Evolutionary conservation across 2,797 vertebrate species (phyloP), one percentile per base, ranked within the genome.

Genomic region (Discoglossus pictus): DNA sequence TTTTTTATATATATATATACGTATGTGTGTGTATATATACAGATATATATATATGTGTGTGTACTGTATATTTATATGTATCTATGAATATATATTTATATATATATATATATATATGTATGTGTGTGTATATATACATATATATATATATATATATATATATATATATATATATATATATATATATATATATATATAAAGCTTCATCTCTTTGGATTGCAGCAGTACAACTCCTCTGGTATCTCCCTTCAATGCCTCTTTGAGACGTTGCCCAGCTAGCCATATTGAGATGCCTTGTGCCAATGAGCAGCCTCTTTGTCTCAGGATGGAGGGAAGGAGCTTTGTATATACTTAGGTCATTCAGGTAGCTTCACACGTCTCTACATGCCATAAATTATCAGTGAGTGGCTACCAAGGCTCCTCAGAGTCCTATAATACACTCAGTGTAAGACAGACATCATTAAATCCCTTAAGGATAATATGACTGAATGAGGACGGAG

Each of bases 361-460:
- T 51, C 44, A 71, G 61, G 10, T 11, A 36, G 16, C 16, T 56
- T 58, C 53, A 71, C 60, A 71, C 68, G 64, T 65, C 38, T 23
- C 34, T 43, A 42, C 17, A 23, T 39, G 27, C 60, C 48, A 71
- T 64, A 64, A 71, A 59, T 71, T 64, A 59, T 36, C 27, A 71
- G 38, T 15, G 44, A 71, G 60, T 63, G 60, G 61, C 35, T 52
- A 64, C 44, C 18, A 34, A 24, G 12, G 27, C 38, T 20, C 15
- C 31, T 50, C 17, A 20, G 25, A 46, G 65, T 18, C 3, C 53
- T 25, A 71, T 71, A 71, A 71, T 71, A 42, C n/a, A 17, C 18
- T 58, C 61, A 50, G 44, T 71, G 61, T 71, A 46, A 18, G 43
- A 25, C 53, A 43, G 53, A 64, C 52, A 64, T 46, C 46, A 52